phyloP scores from a whole-genome alignment of 1,140 invertebrate species.

The Danaus melanippus region DNA sequence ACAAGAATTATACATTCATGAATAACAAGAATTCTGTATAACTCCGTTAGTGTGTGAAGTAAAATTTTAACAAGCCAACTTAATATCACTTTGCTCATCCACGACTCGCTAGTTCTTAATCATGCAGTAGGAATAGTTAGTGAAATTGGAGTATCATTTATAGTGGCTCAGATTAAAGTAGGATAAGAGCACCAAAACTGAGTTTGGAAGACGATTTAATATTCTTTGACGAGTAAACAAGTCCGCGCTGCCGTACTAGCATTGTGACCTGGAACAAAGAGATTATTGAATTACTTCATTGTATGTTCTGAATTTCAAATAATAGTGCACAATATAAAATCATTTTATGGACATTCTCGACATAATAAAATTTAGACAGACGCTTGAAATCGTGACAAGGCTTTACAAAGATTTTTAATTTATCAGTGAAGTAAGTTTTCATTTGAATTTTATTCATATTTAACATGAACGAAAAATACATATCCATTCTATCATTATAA shows the following conservation, averaged over 20 bases:
- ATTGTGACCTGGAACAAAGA: constrained; percentile 36
- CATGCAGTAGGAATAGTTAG: constrained; percentile 68
- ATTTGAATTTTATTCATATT: too few species aligned
- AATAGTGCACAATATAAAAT: constrained; percentile 30
- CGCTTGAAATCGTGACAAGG: too few species aligned
- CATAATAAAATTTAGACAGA: constrained; percentile 1
- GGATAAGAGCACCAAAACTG: constrained; percentile 25
- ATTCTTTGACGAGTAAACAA: constrained; percentile 46
- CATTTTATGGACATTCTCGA: constrained; percentile 17
- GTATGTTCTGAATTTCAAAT: constrained; percentile 33
- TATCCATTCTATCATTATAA: too few species aligned
- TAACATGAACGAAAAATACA: too few species aligned
- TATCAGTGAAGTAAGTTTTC: too few species aligned
- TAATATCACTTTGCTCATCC: constrained; percentile 67
- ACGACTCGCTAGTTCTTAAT: constrained; percentile 68
- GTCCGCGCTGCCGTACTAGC: constrained; percentile 26
- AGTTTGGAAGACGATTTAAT: constrained; percentile 46
- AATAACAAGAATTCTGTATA: constrained; percentile 42
- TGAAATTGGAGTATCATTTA: constrained; percentile 55
- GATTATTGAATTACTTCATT: constrained; percentile 41
- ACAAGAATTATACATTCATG: not conserved
- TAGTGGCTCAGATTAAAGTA: constrained; percentile 42
- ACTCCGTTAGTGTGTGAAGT: constrained; percentile 45
- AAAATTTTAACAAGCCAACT: constrained; percentile 72
- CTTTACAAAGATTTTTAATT: too few species aligned